Conservation (phyloP, 2,113 vertebrate species). For the Pleuronectes platessa region DNA sequence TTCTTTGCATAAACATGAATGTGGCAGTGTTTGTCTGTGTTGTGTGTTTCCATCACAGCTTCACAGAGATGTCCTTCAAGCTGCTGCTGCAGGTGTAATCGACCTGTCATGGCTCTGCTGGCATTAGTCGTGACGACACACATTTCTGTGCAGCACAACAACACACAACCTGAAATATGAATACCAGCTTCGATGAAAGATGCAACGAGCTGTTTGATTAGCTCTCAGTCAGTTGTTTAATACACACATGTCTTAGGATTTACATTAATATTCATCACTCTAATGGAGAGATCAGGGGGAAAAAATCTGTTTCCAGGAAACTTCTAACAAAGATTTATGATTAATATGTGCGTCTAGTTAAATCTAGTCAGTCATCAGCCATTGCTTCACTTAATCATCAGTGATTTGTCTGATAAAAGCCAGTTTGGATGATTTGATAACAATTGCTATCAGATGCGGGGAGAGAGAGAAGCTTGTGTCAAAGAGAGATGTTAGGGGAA, state of each 20-base stretch:
- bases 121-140: constrained; percentile 8
- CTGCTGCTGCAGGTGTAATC: constrained; percentile 23
- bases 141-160: constrained; percentile 17
- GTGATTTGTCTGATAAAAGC: constrained; percentile 60
- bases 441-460: constrained; percentile 57
- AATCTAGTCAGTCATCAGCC: constrained; percentile 56
- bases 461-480: constrained; percentile 45
- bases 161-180: constrained; percentile 13
- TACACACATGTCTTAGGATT: background rate
- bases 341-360: constrained; percentile 39
- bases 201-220: constrained; percentile 25
- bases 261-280: constrained; percentile 10
- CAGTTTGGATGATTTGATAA: constrained; percentile 68
- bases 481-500: constrained; percentile 28
- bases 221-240: constrained; percentile 20
- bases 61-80: constrained; percentile 32
- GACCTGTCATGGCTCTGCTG: constrained; percentile 35
- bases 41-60: constrained; percentile 16
- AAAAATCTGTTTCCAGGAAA: constrained; percentile 28
- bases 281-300: constrained; percentile 19
- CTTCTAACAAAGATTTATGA: constrained; percentile 36
- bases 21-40: background rate
- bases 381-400: constrained; percentile 57
- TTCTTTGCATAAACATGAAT: background rate
- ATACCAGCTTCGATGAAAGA: background rate